Conservation (phyloP, 1,140 invertebrate genomes). For the Leptinotarsa texana region DNA sequence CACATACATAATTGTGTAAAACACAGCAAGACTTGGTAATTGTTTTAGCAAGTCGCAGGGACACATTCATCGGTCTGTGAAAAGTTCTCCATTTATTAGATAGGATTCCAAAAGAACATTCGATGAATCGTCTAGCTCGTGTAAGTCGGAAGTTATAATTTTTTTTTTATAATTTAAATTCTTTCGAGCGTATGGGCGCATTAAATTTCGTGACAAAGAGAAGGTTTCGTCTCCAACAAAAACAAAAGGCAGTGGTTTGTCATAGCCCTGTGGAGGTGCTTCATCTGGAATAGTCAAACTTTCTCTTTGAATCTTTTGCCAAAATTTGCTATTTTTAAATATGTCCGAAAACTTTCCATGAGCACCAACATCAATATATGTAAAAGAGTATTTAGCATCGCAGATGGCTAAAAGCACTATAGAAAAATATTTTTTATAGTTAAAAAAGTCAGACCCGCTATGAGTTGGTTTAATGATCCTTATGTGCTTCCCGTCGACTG, state of each 20-base stretch:
- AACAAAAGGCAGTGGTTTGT: slow-evolving; percentile 12
- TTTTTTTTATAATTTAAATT: not conserved
- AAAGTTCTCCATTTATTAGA: slow-evolving; percentile 19
- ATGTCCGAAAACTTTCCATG: slow-evolving; percentile 48
- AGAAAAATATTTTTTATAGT: slow-evolving; percentile 56
- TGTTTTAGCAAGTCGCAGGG: not conserved
- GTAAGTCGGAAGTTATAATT: slow-evolving; percentile 13
- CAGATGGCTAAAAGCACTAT: slow-evolving; percentile 53
- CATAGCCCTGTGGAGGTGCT: not conserved
- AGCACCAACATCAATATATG: slow-evolving; percentile 51
- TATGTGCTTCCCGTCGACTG: slow-evolving; percentile 57
- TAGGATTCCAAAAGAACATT: slow-evolving; percentile 19
- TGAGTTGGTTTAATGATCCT: slow-evolving; percentile 44
- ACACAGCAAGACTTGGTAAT: slow-evolving; percentile 5
- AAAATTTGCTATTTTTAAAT: slow-evolving; percentile 17
- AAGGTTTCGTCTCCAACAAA: slow-evolving; percentile 19
- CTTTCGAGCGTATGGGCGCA: slow-evolving; percentile 18
- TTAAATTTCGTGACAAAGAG: slow-evolving; percentile 12
- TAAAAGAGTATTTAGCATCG: slow-evolving; percentile 54
- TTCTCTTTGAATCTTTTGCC: not conserved
- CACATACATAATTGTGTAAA: not conserved
- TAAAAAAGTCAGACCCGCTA: slow-evolving; percentile 53
- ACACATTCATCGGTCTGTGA: slow-evolving; percentile 16
- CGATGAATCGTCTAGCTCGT: not conserved
- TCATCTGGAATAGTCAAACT: not conserved